A percentile compares a stretch with the other conserved stretches of the same genome.
Evolutionary conservation across 2,113 vertebrate species (phyloP).

Genomic region (Collichthys lucidus): DNA sequence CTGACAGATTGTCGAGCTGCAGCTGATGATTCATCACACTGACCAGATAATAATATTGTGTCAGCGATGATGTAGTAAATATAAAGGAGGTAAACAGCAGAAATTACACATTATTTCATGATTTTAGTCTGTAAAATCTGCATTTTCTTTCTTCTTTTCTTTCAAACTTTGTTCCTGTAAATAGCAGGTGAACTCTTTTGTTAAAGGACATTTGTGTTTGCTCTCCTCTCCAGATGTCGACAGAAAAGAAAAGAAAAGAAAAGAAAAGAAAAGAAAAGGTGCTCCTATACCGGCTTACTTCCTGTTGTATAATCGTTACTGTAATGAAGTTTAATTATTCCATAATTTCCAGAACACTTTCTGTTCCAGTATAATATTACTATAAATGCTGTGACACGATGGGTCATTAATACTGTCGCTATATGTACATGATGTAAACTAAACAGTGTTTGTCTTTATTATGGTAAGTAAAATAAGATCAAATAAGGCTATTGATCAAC

Average conservation of each 20-base stretch:
- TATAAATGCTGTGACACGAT: too few species aligned
- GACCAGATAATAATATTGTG: constrained; percentile 44
- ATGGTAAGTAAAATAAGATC: too few species aligned
- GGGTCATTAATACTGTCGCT: too few species aligned
- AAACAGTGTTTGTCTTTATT: too few species aligned
- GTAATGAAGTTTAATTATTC: constrained; percentile 2
- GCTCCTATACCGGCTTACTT: not conserved
- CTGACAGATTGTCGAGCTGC: not conserved
- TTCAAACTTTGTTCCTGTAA: not conserved
- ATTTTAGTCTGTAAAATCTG: not conserved
- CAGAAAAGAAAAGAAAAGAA: not conserved
- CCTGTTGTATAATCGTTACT: not conserved
- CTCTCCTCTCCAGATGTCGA: too few species aligned
- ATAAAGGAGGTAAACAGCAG: not conserved
- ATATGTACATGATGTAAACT: too few species aligned
- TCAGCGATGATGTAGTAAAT: constrained; percentile 22
- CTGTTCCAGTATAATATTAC: not conserved
- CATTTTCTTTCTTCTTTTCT: not conserved
- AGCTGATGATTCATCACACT: constrained; percentile 13
- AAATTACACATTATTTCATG: not conserved
- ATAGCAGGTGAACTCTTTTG: constrained; percentile 11
- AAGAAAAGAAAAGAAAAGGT: not conserved
- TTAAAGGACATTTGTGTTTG: not conserved
- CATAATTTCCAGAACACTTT: not conserved
- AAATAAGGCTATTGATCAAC: too few species aligned